phyloP scores from a whole-genome alignment of 2,888 invertebrate species.

The Bhutanitis thaidina region DNA sequence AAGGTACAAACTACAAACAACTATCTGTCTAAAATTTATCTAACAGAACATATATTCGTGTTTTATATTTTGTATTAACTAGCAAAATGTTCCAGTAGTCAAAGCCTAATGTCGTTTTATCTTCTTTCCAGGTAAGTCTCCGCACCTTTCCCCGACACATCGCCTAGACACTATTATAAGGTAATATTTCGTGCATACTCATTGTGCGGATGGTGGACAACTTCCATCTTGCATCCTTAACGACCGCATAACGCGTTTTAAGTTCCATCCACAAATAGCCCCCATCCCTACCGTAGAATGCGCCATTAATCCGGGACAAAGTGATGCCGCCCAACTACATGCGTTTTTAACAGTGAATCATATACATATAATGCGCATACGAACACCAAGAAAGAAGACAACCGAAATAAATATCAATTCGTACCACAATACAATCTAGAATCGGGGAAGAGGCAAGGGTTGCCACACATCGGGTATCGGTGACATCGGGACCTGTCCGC shows the following conservation, averaged over 20 bases:
- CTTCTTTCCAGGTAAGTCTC: constrained; percentile 59
- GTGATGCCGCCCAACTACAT: constrained; percentile 35
- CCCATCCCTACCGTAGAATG: constrained; percentile 34
- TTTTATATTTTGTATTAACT: neutral
- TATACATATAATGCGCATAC: constrained; percentile 50
- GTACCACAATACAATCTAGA: constrained; percentile 75
- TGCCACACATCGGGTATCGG: constrained; percentile 59
- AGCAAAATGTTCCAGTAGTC: neutral
- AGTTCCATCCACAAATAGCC: constrained; percentile 38
- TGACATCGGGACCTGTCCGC: constrained; percentile 48
- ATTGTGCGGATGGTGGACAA: constrained; percentile 17
- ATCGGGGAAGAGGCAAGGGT: constrained; percentile 68
- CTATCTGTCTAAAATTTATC: no score
- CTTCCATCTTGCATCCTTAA: constrained; percentile 48
- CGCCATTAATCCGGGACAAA: constrained; percentile 48
- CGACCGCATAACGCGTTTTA: constrained; percentile 63
- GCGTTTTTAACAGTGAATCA: constrained; percentile 37
- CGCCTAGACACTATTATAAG: constrained; percentile 17
- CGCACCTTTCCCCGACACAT: constrained; percentile 23
- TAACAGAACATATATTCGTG: no score
- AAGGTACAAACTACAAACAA: no score
- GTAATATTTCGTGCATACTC: constrained; percentile 19
- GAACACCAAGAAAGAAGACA: constrained; percentile 47
- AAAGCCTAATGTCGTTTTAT: constrained; percentile 13
- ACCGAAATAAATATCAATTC: constrained; percentile 72